These are phyloP conservation scores for Sarcophaga carnaria DNA, from an alignment of 2,888 invertebrate genomes.

Conservation along the genomic window DNA sequence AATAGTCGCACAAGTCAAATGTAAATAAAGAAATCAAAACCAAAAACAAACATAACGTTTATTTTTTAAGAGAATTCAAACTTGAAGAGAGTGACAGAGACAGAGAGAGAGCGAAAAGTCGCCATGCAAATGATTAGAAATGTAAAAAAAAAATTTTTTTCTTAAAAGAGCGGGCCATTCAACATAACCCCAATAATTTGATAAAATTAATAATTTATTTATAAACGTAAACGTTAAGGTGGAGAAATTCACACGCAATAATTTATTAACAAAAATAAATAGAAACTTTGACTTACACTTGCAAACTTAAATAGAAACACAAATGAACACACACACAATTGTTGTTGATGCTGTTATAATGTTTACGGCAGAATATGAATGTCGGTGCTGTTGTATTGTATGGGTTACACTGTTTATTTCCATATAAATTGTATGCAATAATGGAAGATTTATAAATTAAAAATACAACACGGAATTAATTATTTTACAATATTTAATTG, in stretches of 20 bases:
- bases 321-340: too few species aligned
- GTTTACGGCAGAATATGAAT: too few species aligned
- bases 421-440: too few species aligned
- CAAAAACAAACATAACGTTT: conserved; percentile 9
- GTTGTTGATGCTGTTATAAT: too few species aligned
- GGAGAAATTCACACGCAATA: conserved; percentile 6
- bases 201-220: conserved; percentile 3
- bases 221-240: not conserved
- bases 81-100: not conserved
- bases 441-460: too few species aligned
- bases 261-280: not conserved
- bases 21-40: not conserved
- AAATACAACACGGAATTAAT: too few species aligned
- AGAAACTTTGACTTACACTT: too few species aligned
- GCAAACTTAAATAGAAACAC: too few species aligned
- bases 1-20: not conserved
- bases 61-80: conserved; percentile 29
- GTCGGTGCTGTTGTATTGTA: too few species aligned
- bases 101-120: not conserved
- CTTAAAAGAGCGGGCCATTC: conserved; percentile 6
- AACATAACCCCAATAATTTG: conserved; percentile 32
- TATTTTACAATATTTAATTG: too few species aligned
- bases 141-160: conserved; percentile 21
- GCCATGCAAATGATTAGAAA: conserved; percentile 25
- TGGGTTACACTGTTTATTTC: too few species aligned